These are phyloP conservation scores for Lutjanus erythropterus DNA, from an alignment of 2,113 vertebrate genomes.

Conservation along the genomic window DNA sequence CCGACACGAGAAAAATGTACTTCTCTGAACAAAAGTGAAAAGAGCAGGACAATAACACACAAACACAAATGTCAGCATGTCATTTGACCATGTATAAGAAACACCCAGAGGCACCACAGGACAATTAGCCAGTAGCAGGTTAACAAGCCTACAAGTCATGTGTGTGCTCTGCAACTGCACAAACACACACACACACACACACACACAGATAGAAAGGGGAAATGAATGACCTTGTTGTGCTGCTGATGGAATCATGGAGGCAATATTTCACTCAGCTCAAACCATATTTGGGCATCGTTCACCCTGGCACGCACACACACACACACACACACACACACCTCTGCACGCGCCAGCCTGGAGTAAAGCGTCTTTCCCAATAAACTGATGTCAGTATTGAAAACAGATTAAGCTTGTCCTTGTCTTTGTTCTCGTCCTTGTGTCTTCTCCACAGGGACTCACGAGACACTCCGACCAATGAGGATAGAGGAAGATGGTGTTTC, in stretches of 20 bases:
- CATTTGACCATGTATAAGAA: not conserved
- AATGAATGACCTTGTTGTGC: slow-evolving; percentile 27
- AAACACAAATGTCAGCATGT: not conserved
- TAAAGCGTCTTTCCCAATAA: not conserved
- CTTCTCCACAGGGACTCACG: slow-evolving; percentile 11
- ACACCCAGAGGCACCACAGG: not conserved
- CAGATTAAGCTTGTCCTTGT: slow-evolving; percentile 43
- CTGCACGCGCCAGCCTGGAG: no score
- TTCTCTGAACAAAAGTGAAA: not conserved
- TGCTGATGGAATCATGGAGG: slow-evolving; percentile 25
- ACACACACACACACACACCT: slow-evolving; percentile 19
- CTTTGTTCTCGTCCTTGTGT: slow-evolving; percentile 46
- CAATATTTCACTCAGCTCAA: slow-evolving; percentile 27
- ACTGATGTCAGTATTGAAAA: slow-evolving; percentile 39
- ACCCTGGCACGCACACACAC: not conserved
- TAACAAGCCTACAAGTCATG: not conserved
- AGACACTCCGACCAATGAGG: not conserved
- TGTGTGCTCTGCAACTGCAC: no score
- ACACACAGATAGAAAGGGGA: not conserved
- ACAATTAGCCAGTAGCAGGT: slow-evolving; percentile 8
- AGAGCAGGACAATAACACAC: not conserved
- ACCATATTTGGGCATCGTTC: slow-evolving; percentile 27
- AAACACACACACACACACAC: not conserved
- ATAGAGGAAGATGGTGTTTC: slow-evolving; percentile 7
- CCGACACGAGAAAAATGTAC: not conserved